Evolutionary conservation across 1,140 invertebrate genomes (phyloP), one percentile per base, ranked within the genome.

Genomic region (Atta colombica): DNA sequence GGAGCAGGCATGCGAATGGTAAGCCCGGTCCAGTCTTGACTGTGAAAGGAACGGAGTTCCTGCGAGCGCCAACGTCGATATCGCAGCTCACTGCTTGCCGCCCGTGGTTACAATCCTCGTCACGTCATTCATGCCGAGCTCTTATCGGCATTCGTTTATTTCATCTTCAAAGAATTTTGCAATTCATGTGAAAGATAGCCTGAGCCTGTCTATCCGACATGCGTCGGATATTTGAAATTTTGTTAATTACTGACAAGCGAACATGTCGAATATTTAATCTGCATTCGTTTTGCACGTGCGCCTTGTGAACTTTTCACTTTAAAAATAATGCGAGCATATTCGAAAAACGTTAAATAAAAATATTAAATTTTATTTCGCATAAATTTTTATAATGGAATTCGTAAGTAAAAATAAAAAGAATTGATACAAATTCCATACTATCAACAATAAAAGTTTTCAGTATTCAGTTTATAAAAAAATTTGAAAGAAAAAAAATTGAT

Each of bases 21-120:
- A 86, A 71, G 39, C 51, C 78, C n/a, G n/a, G 18, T 14, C 28
- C 25, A 31, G 35, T 78, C 74, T 85, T 85, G 25, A 51, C 39
- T 66, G 61, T 28, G 28, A 74, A 78, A 77, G 60, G 35, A 85
- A 85, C 61, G 49, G 74, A 51, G 31, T 60, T 16, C 21, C 55
- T 39, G 45, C 74, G 21, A 53, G 49, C 80, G 80, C 65, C 68
- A 16, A 66, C 60, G 85, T 86, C 85, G 85, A 86, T 86, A 86
- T 81, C 75, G 65, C 53, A 78, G 85, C 77, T 78, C 49, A 58
- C 85, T 86, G 75, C 85, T 80, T 80, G 75, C 77, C 75, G 21
- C 39, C 65, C 25, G 77, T 86, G 68, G 75, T 78, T 78, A 85
- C 82, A 49, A 61, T 21, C 12, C 49, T 45, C 25, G 82, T 74